phyloP scores from a whole-genome alignment of 2,888 invertebrate genomes.

The Thymelicus lineola region DNA sequence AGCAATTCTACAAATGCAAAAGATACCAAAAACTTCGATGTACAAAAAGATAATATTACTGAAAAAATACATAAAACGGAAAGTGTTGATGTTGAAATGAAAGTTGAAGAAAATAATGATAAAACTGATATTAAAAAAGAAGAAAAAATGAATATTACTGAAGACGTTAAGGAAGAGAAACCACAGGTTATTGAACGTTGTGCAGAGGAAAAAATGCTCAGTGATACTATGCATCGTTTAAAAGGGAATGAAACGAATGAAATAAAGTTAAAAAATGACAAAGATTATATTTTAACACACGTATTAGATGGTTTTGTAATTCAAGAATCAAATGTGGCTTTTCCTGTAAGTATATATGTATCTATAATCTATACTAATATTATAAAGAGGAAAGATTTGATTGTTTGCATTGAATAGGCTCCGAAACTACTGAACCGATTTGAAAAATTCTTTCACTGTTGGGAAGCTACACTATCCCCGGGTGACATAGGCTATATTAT shows the following conservation, averaged over 20 bases:
- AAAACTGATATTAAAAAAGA: conserved; percentile 19
- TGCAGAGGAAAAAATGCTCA: conserved; percentile 47
- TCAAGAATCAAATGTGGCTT: conserved; percentile 77
- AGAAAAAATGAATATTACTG: conserved; percentile 33
- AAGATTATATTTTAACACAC: conserved; percentile 66
- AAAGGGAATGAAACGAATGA: conserved; percentile 43
- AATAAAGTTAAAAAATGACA: conserved; percentile 48
- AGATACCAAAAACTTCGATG: conserved; percentile 35
- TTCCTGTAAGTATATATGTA: conserved; percentile 66
- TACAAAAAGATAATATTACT: conserved; percentile 32
- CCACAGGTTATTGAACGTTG: conserved; percentile 37
- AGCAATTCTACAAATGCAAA: conserved; percentile 36
- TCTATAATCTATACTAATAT: no score
- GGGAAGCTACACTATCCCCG: no score
- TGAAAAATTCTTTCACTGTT: no score
- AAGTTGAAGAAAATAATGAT: conserved; percentile 39
- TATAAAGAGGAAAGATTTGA: no score
- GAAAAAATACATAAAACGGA: conserved; percentile 28
- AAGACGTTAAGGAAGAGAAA: conserved; percentile 40
- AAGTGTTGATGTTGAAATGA: conserved; percentile 39
- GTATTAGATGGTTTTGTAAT: conserved; percentile 78
- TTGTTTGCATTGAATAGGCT: no score
- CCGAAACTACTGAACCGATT: no score
- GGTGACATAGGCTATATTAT: no score
- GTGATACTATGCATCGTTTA: conserved; percentile 46